A percentile compares a stretch with the other conserved stretches of the same genome.
Conservation (phyloP, 2,888 invertebrate genomes). For the Erebia epiphron region DNA sequence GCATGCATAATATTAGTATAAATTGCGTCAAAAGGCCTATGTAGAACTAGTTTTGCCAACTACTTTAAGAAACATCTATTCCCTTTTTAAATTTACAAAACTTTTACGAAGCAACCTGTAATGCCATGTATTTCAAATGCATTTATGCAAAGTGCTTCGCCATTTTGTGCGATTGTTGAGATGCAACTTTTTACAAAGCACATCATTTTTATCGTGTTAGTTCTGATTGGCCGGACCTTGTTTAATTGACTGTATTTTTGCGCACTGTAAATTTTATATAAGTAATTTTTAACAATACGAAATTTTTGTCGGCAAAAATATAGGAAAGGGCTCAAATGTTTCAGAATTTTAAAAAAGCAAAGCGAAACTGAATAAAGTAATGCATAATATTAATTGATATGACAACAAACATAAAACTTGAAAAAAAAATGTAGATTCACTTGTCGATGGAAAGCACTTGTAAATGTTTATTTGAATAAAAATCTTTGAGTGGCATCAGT, state of each 20-base stretch:
- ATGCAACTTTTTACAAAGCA: conserved; percentile 26
- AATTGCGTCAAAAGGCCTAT: no score
- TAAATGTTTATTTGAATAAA: no score
- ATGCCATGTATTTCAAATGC: conserved; percentile 29
- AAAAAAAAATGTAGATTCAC: no score
- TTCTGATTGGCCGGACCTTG: conserved; percentile 11
- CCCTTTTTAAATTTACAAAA: conserved; percentile 27
- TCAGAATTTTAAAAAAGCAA: neutral
- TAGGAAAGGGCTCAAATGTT: neutral
- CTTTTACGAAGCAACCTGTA: conserved; percentile 20
- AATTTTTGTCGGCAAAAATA: neutral
- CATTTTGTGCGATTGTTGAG: conserved; percentile 29
- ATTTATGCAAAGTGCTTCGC: conserved; percentile 33
- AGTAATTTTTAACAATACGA: neutral
- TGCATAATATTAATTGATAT: neutral
- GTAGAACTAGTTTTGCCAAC: neutral
- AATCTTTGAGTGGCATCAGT: no score
- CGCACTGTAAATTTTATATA: neutral
- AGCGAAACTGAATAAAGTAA: neutral
- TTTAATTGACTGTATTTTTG: conserved; percentile 16
- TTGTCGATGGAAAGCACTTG: no score
- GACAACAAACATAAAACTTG: no score
- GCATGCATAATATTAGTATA: no score
- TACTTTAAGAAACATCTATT: conserved; percentile 1
- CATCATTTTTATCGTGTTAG: conserved; percentile 25